Conservation (phyloP, 2,113 vertebrate genomes). For the Orcinus orca region DNA sequence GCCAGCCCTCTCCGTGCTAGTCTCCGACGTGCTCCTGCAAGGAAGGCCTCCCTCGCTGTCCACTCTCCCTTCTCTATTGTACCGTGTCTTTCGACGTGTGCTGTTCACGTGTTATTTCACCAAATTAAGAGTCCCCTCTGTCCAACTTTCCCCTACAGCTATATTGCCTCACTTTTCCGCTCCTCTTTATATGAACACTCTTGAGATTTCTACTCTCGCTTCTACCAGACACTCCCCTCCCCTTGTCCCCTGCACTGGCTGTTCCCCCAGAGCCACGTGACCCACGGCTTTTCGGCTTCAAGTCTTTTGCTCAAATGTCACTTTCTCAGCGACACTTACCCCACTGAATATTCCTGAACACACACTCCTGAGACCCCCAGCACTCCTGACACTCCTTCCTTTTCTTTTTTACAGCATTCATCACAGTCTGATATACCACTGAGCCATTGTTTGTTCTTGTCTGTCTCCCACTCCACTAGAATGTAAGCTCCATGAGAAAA, state of each 20-base stretch:
- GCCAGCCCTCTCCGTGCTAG: not conserved
- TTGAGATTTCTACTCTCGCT: conserved; percentile 35
- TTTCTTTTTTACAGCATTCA: not conserved
- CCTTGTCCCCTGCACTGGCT: not conserved
- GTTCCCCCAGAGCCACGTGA: not conserved
- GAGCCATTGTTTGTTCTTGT: not conserved
- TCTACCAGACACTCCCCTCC: not conserved
- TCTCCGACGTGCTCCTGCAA: not conserved
- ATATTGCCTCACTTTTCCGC: not conserved
- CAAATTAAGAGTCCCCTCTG: not conserved
- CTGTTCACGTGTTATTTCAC: not conserved
- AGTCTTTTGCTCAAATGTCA: not conserved
- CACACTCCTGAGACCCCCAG: not conserved
- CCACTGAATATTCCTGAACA: not conserved
- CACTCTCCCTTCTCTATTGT: not conserved
- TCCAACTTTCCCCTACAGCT: not conserved
- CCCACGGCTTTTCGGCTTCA: not conserved
- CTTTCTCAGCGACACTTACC: not conserved
- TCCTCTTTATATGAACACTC: not conserved
- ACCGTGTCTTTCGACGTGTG: not conserved
- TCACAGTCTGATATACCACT: not conserved
- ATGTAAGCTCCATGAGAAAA: not conserved
- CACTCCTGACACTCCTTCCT: not conserved
- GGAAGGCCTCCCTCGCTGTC: not conserved
- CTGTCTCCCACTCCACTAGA: not conserved